Evolutionary conservation across 2,113 vertebrate species (phyloP).

Genomic region (Narcine bancroftii): DNA sequence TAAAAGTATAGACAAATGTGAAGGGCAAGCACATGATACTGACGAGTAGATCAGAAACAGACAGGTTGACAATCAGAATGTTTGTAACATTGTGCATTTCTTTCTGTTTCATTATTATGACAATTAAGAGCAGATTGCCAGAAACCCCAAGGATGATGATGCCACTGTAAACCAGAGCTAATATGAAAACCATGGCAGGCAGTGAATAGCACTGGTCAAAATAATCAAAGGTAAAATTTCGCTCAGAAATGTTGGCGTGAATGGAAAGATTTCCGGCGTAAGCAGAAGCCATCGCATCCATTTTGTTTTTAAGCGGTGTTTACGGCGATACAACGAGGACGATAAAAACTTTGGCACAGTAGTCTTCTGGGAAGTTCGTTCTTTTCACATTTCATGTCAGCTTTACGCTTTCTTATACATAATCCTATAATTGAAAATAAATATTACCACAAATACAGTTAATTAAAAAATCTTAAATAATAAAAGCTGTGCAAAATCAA

Average conservation of each 20-base stretch:
- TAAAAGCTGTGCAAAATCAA: neutral
- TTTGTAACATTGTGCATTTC: slow-evolving; percentile 83
- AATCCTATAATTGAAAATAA: slow-evolving; percentile 8
- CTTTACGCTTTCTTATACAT: neutral
- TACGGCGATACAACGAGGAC: too few species aligned
- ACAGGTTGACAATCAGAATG: slow-evolving; percentile 78
- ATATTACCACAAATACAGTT: neutral
- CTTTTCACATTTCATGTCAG: neutral
- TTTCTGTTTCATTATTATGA: slow-evolving; percentile 71
- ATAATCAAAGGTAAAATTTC: slow-evolving; percentile 43
- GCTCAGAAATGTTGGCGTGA: slow-evolving; percentile 50
- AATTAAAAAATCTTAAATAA: neutral
- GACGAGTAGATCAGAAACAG: slow-evolving; percentile 73
- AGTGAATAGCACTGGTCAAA: slow-evolving; percentile 58
- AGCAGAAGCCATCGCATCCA: slow-evolving; percentile 53
- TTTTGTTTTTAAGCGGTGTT: slow-evolving; percentile 39
- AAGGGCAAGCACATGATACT: slow-evolving; percentile 77
- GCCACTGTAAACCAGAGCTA: slow-evolving; percentile 70
- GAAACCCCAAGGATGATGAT: slow-evolving; percentile 74
- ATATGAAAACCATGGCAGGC: slow-evolving; percentile 64
- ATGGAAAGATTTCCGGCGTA: slow-evolving; percentile 51
- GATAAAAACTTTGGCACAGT: neutral
- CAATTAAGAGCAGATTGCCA: slow-evolving; percentile 72
- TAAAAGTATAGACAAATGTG: slow-evolving; percentile 75
- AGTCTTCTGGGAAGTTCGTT: neutral